A percentile compares a stretch with the other conserved stretches of the same genome.
phyloP scores from a whole-genome alignment of 2,113 vertebrate genomes.

The Otis tarda region DNA sequence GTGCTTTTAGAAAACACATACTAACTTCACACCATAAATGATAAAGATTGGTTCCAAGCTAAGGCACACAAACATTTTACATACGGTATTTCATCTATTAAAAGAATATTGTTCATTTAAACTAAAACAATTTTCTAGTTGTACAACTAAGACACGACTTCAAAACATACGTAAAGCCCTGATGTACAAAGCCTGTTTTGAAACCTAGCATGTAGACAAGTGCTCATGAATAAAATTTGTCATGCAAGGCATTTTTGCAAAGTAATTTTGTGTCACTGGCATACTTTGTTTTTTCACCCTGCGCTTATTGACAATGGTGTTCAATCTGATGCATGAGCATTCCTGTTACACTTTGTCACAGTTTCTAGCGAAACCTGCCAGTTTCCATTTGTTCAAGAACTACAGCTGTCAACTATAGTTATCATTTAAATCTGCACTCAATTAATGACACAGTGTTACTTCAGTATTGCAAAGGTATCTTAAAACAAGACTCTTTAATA shows the following conservation, averaged over 20 bases:
- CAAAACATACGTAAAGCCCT: fast-evolving
- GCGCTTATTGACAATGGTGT: neutral
- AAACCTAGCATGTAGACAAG: neutral
- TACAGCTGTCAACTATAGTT: neutral
- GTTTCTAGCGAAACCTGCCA: neutral
- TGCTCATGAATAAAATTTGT: neutral
- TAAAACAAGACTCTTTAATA: neutral
- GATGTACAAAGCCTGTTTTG: neutral
- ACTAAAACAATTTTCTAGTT: neutral
- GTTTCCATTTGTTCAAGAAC: neutral
- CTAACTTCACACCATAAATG: neutral
- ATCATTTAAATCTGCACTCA: neutral
- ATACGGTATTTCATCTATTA: neutral
- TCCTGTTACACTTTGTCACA: neutral
- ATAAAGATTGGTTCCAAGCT: neutral
- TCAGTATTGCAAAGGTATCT: neutral
- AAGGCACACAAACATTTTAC: neutral
- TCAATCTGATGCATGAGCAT: neutral
- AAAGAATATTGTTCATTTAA: neutral
- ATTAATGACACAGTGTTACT: neutral
- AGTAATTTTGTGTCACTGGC: neutral
- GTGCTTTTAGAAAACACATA: neutral
- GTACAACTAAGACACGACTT: neutral
- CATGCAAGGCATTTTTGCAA: neutral
- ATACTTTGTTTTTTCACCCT: neutral